phyloP scores from a whole-genome alignment of 2,113 vertebrate species.

The Pedetes capensis region DNA sequence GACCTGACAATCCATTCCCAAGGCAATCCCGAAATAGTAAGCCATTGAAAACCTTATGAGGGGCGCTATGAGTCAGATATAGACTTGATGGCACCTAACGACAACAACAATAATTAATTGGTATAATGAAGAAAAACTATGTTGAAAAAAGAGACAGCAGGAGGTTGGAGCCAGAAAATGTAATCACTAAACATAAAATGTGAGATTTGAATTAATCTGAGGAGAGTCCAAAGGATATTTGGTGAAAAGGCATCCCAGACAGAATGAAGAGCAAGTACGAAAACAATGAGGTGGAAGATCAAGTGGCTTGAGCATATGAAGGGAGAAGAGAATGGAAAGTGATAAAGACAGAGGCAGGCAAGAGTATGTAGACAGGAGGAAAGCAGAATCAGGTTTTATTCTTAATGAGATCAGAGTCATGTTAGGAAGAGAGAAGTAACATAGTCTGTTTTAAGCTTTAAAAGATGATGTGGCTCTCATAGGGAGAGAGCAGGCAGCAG shows the following conservation, averaged over 20 bases:
- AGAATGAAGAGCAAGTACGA: not conserved
- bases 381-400: not conserved
- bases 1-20: too few species aligned
- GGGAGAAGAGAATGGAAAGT: not conserved
- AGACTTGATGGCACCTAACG: too few species aligned
- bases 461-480: not conserved
- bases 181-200: not conserved
- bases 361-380: not conserved
- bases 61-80: too few species aligned
- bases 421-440: not conserved
- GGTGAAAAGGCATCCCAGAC: not conserved
- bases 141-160: not conserved
- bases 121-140: not conserved
- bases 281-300: not conserved
- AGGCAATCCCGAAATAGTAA: too few species aligned
- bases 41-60: too few species aligned
- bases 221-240: not conserved
- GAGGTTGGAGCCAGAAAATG: not conserved
- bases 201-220: not conserved
- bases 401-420: not conserved
- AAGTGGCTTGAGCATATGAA: not conserved
- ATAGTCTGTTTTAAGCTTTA: not conserved
- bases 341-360: not conserved
- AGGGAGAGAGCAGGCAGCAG: not conserved
- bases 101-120: too few species aligned